A percentile compares a stretch with the other conserved stretches of the same genome.
Evolutionary conservation across 2,797 vertebrate genomes (phyloP).

Genomic region (Myotis myotis): DNA sequence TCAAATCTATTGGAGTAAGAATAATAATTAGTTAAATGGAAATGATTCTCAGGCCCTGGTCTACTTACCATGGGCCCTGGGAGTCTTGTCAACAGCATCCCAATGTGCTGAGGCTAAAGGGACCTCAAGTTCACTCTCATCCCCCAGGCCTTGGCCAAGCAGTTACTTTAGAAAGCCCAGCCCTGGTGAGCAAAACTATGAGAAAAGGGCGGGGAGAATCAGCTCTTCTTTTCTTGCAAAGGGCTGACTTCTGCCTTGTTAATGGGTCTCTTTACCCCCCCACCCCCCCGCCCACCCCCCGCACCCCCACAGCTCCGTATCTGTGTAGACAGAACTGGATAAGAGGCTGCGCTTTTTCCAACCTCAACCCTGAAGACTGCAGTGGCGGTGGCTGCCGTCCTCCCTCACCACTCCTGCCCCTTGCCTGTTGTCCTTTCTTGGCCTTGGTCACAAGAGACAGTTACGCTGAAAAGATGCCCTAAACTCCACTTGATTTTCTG

Average conservation of each 20-base stretch:
- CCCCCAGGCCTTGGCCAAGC: neutral
- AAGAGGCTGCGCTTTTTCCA: neutral
- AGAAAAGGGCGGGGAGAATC: neutral
- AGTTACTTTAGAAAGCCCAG: neutral
- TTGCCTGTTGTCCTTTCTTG: constrained; percentile 52
- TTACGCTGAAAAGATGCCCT: constrained; percentile 5
- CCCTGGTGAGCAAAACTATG: neutral
- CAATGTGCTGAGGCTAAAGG: neutral
- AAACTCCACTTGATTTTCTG: neutral
- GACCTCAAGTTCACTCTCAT: neutral
- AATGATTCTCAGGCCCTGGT: constrained; percentile 42
- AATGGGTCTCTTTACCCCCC: neutral
- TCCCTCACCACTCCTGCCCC: neutral
- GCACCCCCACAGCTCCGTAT: no score
- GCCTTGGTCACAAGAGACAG: constrained; percentile 52
- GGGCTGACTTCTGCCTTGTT: neutral
- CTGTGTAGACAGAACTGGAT: neutral
- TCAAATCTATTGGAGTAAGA: constrained; percentile 76
- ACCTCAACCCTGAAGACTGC: neutral
- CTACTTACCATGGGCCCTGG: neutral
- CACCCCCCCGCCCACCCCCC: no score
- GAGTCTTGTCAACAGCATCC: neutral
- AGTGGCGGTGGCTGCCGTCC: accelerated
- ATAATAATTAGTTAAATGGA: constrained; percentile 75
- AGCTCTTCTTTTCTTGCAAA: neutral